A percentile compares a stretch with the other conserved stretches of the same genome.
phyloP scores from a whole-genome alignment of 1,140 invertebrate species.

The Ericerus pela region DNA sequence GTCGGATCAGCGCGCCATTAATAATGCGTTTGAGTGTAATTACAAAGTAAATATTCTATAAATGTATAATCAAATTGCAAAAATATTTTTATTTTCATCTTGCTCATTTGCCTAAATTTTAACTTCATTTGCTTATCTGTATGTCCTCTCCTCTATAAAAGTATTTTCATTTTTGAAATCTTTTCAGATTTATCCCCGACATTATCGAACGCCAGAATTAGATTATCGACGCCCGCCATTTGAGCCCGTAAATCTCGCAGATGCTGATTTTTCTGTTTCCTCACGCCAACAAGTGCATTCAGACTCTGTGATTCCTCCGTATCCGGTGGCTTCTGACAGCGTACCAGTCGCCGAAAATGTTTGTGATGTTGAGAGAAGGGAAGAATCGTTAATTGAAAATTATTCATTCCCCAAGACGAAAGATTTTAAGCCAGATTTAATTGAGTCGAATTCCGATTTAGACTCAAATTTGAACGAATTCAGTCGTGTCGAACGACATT shows the following conservation, averaged over 20 bases:
- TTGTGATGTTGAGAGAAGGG: too few relatives aligned
- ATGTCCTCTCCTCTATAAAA: too few relatives aligned
- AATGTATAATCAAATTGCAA: too few relatives aligned
- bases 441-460: conserved; percentile 17
- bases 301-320: too few relatives aligned
- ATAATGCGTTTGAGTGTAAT: not conserved
- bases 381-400: too few relatives aligned
- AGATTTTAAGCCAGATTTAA: conserved; percentile 19
- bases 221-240: conserved; percentile 26
- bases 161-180: too few relatives aligned
- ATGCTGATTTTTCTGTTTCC: conserved; percentile 27
- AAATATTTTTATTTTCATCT: too few relatives aligned
- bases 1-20: not conserved
- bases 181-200: not conserved
- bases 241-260: conserved; percentile 28
- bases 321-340: too few relatives aligned
- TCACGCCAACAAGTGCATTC: conserved; percentile 12
- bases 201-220: conserved; percentile 16
- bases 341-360: too few relatives aligned
- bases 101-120: too few relatives aligned
- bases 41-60: not conserved
- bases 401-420: not conserved
- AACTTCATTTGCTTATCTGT: too few relatives aligned
- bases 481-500: conserved; percentile 8
- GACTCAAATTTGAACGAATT: conserved; percentile 8